A percentile compares a stretch with the other conserved stretches of the same genome.
phyloP scores from a whole-genome alignment of 2,888 invertebrate species.

The Meiosimyza decipiens region DNA sequence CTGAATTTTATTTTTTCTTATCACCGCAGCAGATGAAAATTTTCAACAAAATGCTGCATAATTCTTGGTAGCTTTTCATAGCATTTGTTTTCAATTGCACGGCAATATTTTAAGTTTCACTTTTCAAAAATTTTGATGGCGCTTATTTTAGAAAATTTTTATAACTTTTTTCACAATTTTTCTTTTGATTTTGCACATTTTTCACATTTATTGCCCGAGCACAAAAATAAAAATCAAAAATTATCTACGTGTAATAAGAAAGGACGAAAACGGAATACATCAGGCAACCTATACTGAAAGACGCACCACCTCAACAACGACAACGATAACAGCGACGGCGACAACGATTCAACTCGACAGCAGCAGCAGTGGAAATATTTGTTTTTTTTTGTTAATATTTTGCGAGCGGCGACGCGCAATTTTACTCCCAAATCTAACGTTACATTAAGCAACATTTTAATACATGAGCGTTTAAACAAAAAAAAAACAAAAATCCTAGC shows the following conservation, averaged over 20 bases:
- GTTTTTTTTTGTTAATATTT: too few relatives aligned
- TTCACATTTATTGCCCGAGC: constrained; percentile 18
- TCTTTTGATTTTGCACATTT: not conserved
- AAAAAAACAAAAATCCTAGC: too few relatives aligned
- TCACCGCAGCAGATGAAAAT: too few relatives aligned
- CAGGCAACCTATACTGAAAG: constrained; percentile 50
- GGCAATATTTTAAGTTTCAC: not conserved
- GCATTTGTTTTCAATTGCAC: constrained; percentile 1
- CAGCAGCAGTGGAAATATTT: not conserved
- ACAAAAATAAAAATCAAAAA: constrained; percentile 30
- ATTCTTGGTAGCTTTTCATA: too few relatives aligned
- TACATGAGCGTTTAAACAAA: too few relatives aligned
- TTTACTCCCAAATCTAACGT: too few relatives aligned
- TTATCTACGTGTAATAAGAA: constrained; percentile 52
- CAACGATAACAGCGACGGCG: constrained; percentile 13
- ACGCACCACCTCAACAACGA: constrained; percentile 49
- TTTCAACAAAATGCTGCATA: too few relatives aligned
- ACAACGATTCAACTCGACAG: not conserved
- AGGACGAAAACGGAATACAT: constrained; percentile 54
- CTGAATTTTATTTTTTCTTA: too few relatives aligned
- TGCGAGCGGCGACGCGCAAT: too few relatives aligned
- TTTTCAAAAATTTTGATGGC: constrained; percentile 21
- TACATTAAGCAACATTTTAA: too few relatives aligned
- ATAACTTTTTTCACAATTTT: not conserved
- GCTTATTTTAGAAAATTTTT: constrained; percentile 20